Evolutionary conservation across 2,797 vertebrate genomes (phyloP).

Genomic region (Neomorphus geoffroyi): DNA sequence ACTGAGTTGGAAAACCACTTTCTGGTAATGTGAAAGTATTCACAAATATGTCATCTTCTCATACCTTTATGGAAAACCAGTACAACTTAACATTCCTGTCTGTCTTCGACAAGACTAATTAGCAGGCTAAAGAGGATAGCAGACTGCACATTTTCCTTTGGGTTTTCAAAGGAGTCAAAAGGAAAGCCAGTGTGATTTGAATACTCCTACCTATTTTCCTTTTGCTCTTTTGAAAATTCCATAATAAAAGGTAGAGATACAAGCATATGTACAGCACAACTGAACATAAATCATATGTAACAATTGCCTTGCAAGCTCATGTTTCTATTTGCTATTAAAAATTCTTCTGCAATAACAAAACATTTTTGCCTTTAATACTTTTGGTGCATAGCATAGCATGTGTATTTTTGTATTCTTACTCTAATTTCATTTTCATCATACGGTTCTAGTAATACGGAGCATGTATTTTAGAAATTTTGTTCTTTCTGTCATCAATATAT

Average conservation of each 20-base stretch:
- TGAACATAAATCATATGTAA: neutral
- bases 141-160: neutral
- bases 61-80: conserved; percentile 9
- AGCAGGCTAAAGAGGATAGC: conserved; percentile 5
- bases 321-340: neutral
- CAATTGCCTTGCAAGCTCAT: neutral
- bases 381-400: neutral
- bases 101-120: conserved; percentile 54
- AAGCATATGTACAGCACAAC: neutral
- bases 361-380: neutral
- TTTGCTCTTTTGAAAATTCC: neutral
- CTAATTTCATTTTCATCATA: neutral
- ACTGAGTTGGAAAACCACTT: neutral
- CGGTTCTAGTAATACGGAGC: neutral
- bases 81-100: conserved; percentile 49
- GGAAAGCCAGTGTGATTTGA: neutral
- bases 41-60: conserved; percentile 19
- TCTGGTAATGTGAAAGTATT: neutral
- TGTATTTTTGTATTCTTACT: neutral
- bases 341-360: neutral
- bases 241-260: neutral
- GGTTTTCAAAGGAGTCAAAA: conserved; percentile 6
- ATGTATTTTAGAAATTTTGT: neutral
- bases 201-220: neutral
- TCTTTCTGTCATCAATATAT: neutral